Base-by-base conservation (phyloP, 1,140 invertebrate species). In the Pygmarrhopalites habei region DNA sequence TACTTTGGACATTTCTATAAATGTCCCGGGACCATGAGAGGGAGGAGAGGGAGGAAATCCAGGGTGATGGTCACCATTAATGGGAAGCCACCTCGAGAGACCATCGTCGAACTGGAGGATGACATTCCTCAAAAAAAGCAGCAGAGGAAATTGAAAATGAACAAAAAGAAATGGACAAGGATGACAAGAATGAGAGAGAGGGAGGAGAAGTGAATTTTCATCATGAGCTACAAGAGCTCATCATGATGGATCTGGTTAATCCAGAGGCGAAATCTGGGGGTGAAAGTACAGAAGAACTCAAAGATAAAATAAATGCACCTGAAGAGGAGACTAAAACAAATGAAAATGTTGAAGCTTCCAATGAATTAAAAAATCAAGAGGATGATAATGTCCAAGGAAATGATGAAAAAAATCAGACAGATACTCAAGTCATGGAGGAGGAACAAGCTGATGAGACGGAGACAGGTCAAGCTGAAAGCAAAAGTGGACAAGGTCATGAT, bases 401-500 rank as follows among this genome's bases (percentile, higher is more conserved):
- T 52, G 76, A 81, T 35, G 75, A 80, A 69, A 70, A 70, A 46
- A 67, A 64, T 44, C 79, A 81, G 7, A 75, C 43, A 46, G 56
- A 71, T 25, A 66, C 74, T 41, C 56, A 73, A 35, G 49, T 72
- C 39, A 59, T 65, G 26, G 53, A 69, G 14, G 60, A 67, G 12
- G 61, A 72, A 35, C 72, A 64, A 23, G 62, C 59, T 29, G 81
- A 85, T 57, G 80, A 81, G 71, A 79, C 83, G 63, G 82, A 81
- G 1, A 78, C 78, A 2, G 85, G 85, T 10, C 79, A 82, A 51
- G 81, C 83, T 0, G 80, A 82, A 28, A 80, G 81, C 69, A 78
- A 83, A 67, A 82, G 79, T 77, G 68, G 79, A 74, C 65, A 81
- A 72, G 80, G 84, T 10, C 83, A 86, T 70, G 77, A 81, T 66